These are phyloP conservation scores for Mastacembelus armatus DNA, from an alignment of 2,797 vertebrate genomes.

Conservation along the genomic window DNA sequence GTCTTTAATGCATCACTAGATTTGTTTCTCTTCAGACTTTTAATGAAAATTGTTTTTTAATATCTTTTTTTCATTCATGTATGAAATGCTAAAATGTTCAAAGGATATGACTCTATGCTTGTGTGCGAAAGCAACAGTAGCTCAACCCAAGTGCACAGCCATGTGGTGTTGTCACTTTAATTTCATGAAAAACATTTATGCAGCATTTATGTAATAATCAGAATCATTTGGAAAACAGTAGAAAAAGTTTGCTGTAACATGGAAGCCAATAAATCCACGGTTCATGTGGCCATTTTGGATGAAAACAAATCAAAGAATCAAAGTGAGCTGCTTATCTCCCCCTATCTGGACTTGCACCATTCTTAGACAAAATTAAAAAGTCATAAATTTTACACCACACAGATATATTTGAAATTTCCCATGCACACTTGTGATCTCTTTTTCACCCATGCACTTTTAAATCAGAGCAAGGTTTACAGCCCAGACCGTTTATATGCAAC, in stretches of 20 bases:
- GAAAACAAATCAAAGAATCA: slow-evolving; percentile 46
- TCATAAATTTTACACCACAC: slow-evolving; percentile 47
- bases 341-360: slow-evolving; percentile 52
- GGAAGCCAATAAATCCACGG: slow-evolving; percentile 31
- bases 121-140: not conserved
- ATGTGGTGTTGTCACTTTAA: not conserved
- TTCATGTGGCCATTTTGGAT: slow-evolving; percentile 41
- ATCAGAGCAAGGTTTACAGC: slow-evolving; percentile 57
- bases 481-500: slow-evolving; percentile 61
- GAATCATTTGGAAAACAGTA: slow-evolving; percentile 24
- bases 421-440: slow-evolving; percentile 1
- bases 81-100: slow-evolving; percentile 10
- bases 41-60: slow-evolving; percentile 4
- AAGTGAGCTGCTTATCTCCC: slow-evolving; percentile 50
- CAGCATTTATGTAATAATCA: slow-evolving; percentile 22
- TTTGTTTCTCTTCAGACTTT: not conserved
- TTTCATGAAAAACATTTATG: not conserved
- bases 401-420: slow-evolving; percentile 36
- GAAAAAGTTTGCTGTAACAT: slow-evolving; percentile 29
- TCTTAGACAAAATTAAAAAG: slow-evolving; percentile 57
- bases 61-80: slow-evolving; percentile 18
- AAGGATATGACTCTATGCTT: not conserved
- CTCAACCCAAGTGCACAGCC: slow-evolving; percentile 11
- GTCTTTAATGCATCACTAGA: slow-evolving; percentile 20
- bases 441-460: slow-evolving; percentile 18